These are phyloP conservation scores for Phyllostomus hastatus DNA, from an alignment of 2,113 vertebrate species.

Conservation along the genomic window DNA sequence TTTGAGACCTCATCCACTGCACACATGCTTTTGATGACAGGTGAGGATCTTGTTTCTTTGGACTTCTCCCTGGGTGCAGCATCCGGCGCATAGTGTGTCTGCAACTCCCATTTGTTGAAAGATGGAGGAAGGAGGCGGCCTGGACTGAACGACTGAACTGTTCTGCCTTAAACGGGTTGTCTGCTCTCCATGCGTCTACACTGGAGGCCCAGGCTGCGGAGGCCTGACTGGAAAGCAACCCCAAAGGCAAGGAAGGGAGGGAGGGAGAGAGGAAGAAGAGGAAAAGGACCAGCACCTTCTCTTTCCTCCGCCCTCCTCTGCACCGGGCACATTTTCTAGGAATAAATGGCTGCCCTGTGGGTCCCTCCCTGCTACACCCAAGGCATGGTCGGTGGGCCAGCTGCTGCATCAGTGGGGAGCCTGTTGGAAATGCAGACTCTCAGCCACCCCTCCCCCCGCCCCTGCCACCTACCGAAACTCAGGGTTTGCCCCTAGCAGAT, in stretches of 20 bases:
- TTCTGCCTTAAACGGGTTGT: neutral
- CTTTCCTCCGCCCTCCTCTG: neutral
- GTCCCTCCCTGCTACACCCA: neutral
- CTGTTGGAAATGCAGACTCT: neutral
- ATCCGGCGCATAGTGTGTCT: neutral
- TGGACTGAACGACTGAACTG: neutral
- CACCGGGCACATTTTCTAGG: neutral
- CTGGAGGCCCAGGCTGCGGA: neutral
- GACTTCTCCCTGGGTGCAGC: neutral
- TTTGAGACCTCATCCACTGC: neutral
- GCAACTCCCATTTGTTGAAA: neutral
- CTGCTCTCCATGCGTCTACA: neutral
- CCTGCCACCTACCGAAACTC: neutral
- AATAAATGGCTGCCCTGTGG: neutral
- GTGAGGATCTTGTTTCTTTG: neutral
- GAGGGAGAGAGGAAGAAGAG: neutral
- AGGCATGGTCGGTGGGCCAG: neutral
- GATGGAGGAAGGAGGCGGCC: neutral
- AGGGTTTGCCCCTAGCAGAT: neutral
- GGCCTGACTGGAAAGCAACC: neutral
- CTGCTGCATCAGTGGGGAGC: neutral
- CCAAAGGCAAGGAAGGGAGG: neutral
- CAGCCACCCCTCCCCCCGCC: too few species aligned
- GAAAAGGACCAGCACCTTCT: neutral
- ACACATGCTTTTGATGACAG: neutral